Evolutionary conservation across 2,888 invertebrate genomes (phyloP), one percentile per base, ranked within the genome.

Genomic region (Cyrtodaria siliqua): DNA sequence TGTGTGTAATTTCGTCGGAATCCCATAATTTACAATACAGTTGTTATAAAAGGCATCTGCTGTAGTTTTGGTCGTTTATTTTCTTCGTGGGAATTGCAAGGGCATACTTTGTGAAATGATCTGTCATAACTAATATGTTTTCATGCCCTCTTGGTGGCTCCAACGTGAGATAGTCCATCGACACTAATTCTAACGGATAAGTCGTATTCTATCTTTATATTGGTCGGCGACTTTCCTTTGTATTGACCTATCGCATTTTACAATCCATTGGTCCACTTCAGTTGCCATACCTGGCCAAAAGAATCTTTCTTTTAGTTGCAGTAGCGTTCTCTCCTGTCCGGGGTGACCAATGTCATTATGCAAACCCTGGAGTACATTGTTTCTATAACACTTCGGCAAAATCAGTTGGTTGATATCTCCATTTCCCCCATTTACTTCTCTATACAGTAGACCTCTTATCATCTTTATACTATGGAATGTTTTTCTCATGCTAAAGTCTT

Each of bases 301-400:
- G 29, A 26, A 62, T 62, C 62, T 49, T 47, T 63, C 63, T 27
- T 27, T 47, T 2, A 49, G 14, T 38, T 49, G 18, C 6, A 16
- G 9, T 12, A 62, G 14, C 6, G 62, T 49, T 27, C 62, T 23
- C 9, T 62, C 62, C 16, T 24, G 18, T 40, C 62, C 62, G 8
- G 40, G 62, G 24, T 62, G 62, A n/a, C 62, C 62, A 14, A 59
- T 12, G 2, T 53, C 9, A 27, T 56, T 26, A 42, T 64, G 64
- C n/a, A 55, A 44, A 18, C 24, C 44, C 9, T 50, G n/a, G 2
- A 64, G 26, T 14, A 57, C 47, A 9, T 44, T 33, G 18, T 24
- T 29, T 33, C 33, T 50, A 16, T 2, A 38, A 44, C 14, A n/a
- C 6, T 44, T 9, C 49, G 67, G 67, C 29, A 57, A 26, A 33